A percentile compares a stretch with the other conserved stretches of the same genome.
Evolutionary conservation across 2,113 vertebrate genomes (phyloP).

Genomic region (Mus musculus): GRCm39 chr8:98583501-98584000

Average conservation of each 20-base stretch:
- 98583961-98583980: slow-evolving; percentile 48
- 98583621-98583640: background rate
- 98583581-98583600: background rate
- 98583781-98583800: slow-evolving; percentile 77
- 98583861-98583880: slow-evolving; percentile 56
- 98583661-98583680: slow-evolving; percentile 53
- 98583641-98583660: slow-evolving; percentile 33
- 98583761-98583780: slow-evolving; percentile 72
- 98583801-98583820: slow-evolving; percentile 59
- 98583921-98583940: slow-evolving; percentile 76
- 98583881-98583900: slow-evolving; percentile 49
- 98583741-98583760: background rate
- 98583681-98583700: slow-evolving; percentile 1
- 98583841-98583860: background rate
- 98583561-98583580: background rate
- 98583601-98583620: background rate
- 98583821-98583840: slow-evolving; percentile 30
- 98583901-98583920: slow-evolving; percentile 79
- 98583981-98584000: slow-evolving; percentile 82
- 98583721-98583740: slow-evolving; percentile 39
- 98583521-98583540: background rate
- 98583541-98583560: background rate
- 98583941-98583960: slow-evolving; percentile 79
- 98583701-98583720: slow-evolving; percentile 45
- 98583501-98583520: background rate